phyloP scores from a whole-genome alignment of 2,888 invertebrate genomes.

The Strigamia crassipes region DNA sequence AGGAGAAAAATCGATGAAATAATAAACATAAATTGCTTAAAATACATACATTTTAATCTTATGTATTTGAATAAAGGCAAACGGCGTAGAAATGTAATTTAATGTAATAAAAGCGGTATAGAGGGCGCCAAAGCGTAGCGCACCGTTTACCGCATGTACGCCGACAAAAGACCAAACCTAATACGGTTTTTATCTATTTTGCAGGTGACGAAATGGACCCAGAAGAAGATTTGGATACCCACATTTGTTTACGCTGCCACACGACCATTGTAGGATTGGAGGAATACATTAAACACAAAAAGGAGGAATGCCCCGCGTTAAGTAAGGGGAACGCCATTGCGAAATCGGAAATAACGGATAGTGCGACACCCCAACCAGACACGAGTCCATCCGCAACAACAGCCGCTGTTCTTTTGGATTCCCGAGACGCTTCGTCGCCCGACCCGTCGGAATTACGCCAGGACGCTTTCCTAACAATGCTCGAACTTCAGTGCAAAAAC shows the following conservation, averaged over 20 bases:
- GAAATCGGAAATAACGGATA: neutral
- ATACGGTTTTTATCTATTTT: neutral
- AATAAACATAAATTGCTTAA: neutral
- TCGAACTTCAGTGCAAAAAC: slow-evolving; percentile 61
- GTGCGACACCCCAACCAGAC: neutral
- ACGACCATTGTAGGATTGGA: slow-evolving; percentile 80
- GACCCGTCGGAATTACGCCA: slow-evolving; percentile 70
- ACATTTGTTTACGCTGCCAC: slow-evolving; percentile 86
- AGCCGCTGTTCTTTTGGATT: slow-evolving; percentile 46
- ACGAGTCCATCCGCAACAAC: slow-evolving; percentile 42
- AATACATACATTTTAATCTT: too few relatives aligned
- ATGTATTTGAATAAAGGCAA: too few relatives aligned
- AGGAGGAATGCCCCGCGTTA: slow-evolving; percentile 66
- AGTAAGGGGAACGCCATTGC: neutral
- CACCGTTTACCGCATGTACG: neutral
- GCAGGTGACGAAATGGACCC: slow-evolving; percentile 47
- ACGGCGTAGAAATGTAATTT: too few relatives aligned
- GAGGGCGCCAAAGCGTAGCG: neutral
- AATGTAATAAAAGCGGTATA: neutral
- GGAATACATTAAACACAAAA: slow-evolving; percentile 82
- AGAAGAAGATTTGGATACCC: slow-evolving; percentile 73
- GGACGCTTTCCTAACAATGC: slow-evolving; percentile 82
- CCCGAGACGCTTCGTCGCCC: slow-evolving; percentile 54
- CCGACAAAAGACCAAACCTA: neutral
- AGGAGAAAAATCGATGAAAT: neutral